These are phyloP conservation scores for Psammodynastes pulverulentus DNA, from an alignment of 2,113 vertebrate species.

Conservation along the genomic window DNA sequence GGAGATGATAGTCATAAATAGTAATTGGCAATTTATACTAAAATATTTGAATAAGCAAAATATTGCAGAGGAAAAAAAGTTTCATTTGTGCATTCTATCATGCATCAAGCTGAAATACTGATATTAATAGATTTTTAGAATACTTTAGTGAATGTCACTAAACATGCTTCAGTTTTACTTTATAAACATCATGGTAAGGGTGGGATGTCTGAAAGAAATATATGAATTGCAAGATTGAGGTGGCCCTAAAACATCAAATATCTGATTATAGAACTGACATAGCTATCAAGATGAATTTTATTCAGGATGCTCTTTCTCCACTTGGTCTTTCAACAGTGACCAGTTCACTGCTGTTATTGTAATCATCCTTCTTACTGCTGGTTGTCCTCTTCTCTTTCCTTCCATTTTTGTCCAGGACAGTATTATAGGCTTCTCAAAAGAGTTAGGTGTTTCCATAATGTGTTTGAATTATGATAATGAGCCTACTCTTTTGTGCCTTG, in stretches of 20 bases:
- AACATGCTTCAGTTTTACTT: background rate
- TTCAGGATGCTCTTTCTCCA: background rate
- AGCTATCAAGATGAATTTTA: background rate
- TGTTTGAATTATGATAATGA: background rate
- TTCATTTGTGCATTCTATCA: background rate
- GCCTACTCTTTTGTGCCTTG: background rate
- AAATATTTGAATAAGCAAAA: background rate
- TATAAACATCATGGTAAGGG: background rate
- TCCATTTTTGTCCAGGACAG: background rate
- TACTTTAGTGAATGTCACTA: conserved; percentile 12
- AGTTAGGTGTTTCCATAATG: background rate
- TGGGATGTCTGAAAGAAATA: background rate
- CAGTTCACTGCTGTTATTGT: background rate
- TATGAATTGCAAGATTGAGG: background rate
- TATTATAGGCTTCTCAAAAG: background rate
- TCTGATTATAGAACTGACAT: background rate
- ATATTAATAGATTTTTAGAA: background rate
- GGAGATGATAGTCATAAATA: background rate
- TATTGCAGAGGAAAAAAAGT: background rate
- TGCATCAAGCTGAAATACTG: background rate
- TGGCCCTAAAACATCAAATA: background rate
- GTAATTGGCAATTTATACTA: background rate
- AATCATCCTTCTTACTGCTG: background rate
- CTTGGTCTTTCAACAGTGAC: background rate
- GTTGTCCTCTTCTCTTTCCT: background rate